Evolutionary conservation across 2,797 vertebrate genomes (phyloP).

Genomic region (Morus bassanus): DNA sequence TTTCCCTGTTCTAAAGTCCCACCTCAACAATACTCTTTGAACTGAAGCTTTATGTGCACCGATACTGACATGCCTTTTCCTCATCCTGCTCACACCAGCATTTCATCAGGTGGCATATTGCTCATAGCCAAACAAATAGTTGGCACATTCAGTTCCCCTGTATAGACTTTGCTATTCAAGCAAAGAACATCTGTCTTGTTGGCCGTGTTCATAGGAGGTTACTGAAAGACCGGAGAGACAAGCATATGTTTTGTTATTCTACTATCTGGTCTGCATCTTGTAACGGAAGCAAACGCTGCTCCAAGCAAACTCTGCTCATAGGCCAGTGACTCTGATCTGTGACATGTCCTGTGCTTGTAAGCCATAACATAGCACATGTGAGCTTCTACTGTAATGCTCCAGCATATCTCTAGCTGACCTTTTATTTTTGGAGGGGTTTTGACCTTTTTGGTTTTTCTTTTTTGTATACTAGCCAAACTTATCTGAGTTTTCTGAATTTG

Average conservation of each 20-base stretch:
- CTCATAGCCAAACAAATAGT: slow-evolving; percentile 5
- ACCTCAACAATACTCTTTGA: background rate
- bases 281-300: background rate
- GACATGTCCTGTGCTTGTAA: background rate
- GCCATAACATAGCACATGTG: background rate
- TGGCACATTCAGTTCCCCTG: background rate
- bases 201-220: background rate
- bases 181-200: slow-evolving; percentile 17
- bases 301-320: background rate
- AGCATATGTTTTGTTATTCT: background rate
- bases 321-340: background rate
- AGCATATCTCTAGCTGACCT: background rate
- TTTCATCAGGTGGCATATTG: slow-evolving; percentile 24
- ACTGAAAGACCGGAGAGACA: background rate
- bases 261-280: background rate
- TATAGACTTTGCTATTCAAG: background rate
- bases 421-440: background rate
- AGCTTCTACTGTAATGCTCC: background rate
- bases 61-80: background rate
- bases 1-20: background rate
- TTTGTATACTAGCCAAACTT: background rate
- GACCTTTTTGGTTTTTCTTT: background rate
- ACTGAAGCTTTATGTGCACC: background rate
- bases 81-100: background rate
- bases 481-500: background rate